Base-by-base conservation (phyloP, 2,888 invertebrate species). In the Aleiodes alternator region DNA sequence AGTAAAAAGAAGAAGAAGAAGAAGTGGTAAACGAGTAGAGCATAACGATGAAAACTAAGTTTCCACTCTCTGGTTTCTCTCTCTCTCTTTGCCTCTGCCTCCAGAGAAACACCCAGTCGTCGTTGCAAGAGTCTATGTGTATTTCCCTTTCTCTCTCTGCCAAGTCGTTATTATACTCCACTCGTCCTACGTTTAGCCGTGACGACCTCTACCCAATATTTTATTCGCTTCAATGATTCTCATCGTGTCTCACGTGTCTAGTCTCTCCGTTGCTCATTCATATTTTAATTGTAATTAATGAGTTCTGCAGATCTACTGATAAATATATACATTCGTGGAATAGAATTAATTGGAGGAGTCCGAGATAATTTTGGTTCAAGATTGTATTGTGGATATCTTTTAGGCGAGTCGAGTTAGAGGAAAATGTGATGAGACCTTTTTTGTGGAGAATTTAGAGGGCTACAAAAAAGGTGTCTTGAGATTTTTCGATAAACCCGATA, bases 21-120 rank as follows among this genome's bases (percentile, higher is more conserved):
- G 43, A 61, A 61, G 61, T 61, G 61, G 61, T 61, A 61, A 61
- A 61, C 61, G 23, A 23, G 23, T 23, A 23, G 61, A 61, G 61
- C 61, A 61, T 61, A 61, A 61, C 61, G 61, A 61, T 61, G 61
- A 61, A 61, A 61, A 61, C 61, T 61, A 38, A 61, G 61, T 61
- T 61, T 61, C 61, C 43, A 61, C 61, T 61, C 61, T 61, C 38
- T 34, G 38, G 43, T 38, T 43, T 43, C 61, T 61, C 38, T 43
- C 43, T 43, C 61, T 61, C 8, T 16, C 3, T n/a, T 38, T 43
- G 4, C 61, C 43, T 61, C 38, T 14, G 43, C 61, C 61, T 61
- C 61, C 38, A 43, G 61, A 61, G 61, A 38, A 61, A 61, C 43
- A 61, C 16, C 16, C 43, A 61, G 23, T 23, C 23, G 43, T 38